Conservation (phyloP, 2,797 vertebrate species). For the Anguilla obscura region DNA sequence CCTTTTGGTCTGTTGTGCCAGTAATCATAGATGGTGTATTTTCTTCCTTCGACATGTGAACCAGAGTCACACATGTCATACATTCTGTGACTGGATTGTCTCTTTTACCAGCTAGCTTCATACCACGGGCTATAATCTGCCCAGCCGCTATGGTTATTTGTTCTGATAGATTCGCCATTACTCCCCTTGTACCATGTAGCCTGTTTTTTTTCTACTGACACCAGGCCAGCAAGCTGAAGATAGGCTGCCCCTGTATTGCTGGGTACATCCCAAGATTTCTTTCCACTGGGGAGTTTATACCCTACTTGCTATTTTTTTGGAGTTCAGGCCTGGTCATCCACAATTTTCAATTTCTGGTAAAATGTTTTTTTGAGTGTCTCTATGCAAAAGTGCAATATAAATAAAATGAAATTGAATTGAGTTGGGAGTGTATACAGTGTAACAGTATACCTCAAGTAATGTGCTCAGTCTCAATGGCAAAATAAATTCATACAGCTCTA, state of each 20-base stretch:
- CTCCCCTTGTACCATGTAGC: neutral
- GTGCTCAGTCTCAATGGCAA: neutral
- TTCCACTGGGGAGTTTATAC: neutral
- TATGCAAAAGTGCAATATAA: neutral
- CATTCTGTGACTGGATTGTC: neutral
- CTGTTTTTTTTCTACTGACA: neutral
- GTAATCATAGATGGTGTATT: neutral
- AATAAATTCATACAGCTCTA: neutral
- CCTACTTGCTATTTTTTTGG: neutral
- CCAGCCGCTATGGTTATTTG: neutral
- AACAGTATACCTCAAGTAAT: neutral
- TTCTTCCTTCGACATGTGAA: neutral
- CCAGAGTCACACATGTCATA: neutral
- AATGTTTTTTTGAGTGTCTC: neutral
- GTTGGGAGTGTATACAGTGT: neutral
- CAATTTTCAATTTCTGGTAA: neutral
- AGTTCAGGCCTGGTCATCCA: neutral
- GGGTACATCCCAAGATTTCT: neutral
- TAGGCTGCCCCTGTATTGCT: neutral
- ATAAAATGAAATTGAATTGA: neutral
- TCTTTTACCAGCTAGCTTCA: neutral
- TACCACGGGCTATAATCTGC: neutral
- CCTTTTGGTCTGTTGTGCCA: neutral
- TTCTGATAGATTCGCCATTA: neutral
- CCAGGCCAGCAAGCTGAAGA: neutral